Evolutionary conservation across 2,888 invertebrate genomes (phyloP).

Genomic region (Drosophila mayaguana): DNA sequence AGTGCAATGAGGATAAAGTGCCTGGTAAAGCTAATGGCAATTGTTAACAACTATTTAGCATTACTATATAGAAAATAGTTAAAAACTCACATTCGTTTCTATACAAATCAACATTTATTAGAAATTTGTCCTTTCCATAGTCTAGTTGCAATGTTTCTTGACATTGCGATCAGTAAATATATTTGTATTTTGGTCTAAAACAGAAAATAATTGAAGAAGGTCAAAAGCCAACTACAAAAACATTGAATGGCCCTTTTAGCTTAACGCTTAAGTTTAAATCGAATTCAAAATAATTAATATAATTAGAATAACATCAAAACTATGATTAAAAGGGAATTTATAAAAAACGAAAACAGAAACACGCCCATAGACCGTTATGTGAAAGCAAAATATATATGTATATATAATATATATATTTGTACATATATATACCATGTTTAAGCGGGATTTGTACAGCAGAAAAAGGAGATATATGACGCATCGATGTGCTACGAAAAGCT

Average conservation of each 20-base stretch:
- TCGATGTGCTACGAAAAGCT: background rate
- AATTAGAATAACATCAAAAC: background rate
- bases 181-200: conserved; percentile 4
- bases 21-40: background rate
- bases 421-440: conserved; percentile 10
- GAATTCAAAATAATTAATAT: conserved; percentile 7
- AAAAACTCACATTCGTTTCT: conserved; percentile 32
- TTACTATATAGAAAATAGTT: background rate
- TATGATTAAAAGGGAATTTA: background rate
- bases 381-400: background rate
- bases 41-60: background rate
- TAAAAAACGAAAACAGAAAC: conserved; percentile 6
- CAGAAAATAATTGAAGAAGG: background rate
- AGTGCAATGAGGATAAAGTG: background rate
- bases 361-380: background rate
- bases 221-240: conserved; percentile 20
- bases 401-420: background rate
- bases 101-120: conserved; percentile 56
- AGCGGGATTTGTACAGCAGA: conserved; percentile 31
- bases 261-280: conserved; percentile 9
- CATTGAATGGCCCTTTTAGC: conserved; percentile 26
- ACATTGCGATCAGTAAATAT: conserved; percentile 8
- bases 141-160: conserved; percentile 20
- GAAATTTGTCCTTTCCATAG: conserved; percentile 34
- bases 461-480: background rate